These are phyloP conservation scores for Notarius quadriscutis DNA, from an alignment of 2,113 vertebrate genomes.

Conservation along the genomic window DNA sequence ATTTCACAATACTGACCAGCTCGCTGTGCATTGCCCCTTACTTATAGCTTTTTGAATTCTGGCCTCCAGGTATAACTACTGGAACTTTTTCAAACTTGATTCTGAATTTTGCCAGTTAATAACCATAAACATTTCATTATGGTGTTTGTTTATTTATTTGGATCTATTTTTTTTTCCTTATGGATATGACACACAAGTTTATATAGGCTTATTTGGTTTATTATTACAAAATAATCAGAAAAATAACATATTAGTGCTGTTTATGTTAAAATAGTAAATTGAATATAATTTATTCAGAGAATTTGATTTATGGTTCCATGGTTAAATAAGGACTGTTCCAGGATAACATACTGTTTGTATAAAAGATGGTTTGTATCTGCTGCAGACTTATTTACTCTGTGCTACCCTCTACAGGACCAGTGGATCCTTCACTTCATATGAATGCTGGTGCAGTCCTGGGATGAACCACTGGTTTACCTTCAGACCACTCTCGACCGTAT, in stretches of 20 bases:
- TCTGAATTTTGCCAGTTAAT: neutral
- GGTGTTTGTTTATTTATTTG: neutral
- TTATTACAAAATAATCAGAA: neutral
- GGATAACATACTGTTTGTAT: neutral
- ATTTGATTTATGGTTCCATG: neutral
- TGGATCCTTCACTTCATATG: slow-evolving; percentile 73
- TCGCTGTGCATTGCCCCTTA: too few species aligned
- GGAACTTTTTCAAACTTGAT: too few species aligned
- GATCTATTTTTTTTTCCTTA: neutral
- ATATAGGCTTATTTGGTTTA: neutral
- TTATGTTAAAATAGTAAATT: neutral
- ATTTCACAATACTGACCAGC: too few species aligned
- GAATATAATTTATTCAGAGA: neutral
- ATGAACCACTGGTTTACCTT: slow-evolving; percentile 70
- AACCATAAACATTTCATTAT: neutral
- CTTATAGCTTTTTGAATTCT: too few species aligned
- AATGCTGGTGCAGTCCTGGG: slow-evolving; percentile 73
- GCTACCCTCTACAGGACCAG: slow-evolving; percentile 62
- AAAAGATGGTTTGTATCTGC: neutral
- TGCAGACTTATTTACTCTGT: neutral
- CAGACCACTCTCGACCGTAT: slow-evolving; percentile 68
- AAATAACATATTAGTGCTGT: neutral
- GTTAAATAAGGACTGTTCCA: neutral
- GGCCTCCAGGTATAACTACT: too few species aligned
- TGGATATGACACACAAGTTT: neutral